Base-by-base conservation (phyloP, 1,140 invertebrate genomes). In the Drosophila saltans region DNA sequence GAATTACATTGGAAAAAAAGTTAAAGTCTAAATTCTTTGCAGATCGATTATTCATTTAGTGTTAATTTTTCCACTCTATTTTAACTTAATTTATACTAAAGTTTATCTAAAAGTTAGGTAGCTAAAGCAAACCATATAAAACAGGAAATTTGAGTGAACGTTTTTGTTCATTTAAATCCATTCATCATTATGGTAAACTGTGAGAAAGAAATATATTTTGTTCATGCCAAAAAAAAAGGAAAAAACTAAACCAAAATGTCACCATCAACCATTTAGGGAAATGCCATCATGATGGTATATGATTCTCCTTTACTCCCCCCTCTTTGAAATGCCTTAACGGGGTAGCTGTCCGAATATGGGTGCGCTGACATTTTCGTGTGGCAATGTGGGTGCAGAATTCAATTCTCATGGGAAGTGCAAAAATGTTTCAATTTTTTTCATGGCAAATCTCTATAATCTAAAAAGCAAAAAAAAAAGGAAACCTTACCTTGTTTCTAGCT, bases 401-500 rank as follows among this genome's bases (percentile, higher is more conserved):
- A 63, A n/a, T 63, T 63, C 61, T 48, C n/a, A 28, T 43, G 59
- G 59, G 59, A 43, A 61, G 40, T 24, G 24, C 24, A 41, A 45
- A 45, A 52, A 21, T 52, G 33, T 36, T 36, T 36, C 6, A 0
- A 16, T 0, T 16, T 16, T 16, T 16, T 16, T 16, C 0, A 16
- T 16, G 16, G 16, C 16, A 16, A 16, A 16, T 16, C 16, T 16
- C 16, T 16, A 16, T 16, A 16, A 16, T 16, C 16, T 16, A 16
- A 16, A 0, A 16, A 16, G 16, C n/a, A 16, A 16, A 16, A 16
- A 16, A 16, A 16, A 16, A 16, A 16, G 16, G 63, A 68, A 30
- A 6, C 21, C 70, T 79, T 40, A 92, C 91, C 91, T 90, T 41
- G 94, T 93, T 89, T 97, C 96, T n/a, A 97, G 95, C 82, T 96